These are phyloP conservation scores for Atrina japonica DNA, from an alignment of 2,888 invertebrate species.

Conservation along the genomic window DNA sequence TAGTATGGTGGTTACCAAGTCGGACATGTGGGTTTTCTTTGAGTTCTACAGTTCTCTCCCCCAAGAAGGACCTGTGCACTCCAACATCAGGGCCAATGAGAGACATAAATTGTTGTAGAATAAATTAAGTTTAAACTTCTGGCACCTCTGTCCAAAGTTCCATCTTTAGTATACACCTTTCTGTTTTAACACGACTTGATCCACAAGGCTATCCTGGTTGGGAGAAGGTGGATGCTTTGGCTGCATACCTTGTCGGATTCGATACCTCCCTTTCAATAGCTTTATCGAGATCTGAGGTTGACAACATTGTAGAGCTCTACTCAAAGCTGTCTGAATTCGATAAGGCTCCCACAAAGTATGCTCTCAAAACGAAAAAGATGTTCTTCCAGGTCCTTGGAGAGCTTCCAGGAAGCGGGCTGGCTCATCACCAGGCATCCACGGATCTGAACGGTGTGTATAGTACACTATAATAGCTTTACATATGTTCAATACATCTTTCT, in stretches of 20 bases:
- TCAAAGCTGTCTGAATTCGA: background rate
- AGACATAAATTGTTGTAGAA: too few relatives aligned
- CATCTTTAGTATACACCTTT: too few relatives aligned
- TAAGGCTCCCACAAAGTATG: conserved; percentile 4
- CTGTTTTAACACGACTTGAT: conserved; percentile 13
- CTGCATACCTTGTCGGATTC: conserved; percentile 9
- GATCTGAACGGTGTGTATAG: conserved; percentile 10
- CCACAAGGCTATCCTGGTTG: conserved; percentile 20
- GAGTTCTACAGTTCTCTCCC: too few relatives aligned
- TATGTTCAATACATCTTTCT: too few relatives aligned
- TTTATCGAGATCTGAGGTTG: background rate
- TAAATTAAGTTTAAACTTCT: too few relatives aligned
- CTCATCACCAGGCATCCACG: conserved; percentile 13
- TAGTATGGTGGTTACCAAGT: too few relatives aligned
- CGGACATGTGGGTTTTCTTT: too few relatives aligned
- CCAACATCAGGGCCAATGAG: too few relatives aligned
- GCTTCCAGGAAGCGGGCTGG: conserved; percentile 16
- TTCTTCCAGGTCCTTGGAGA: conserved; percentile 19
- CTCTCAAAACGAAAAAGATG: conserved; percentile 10
- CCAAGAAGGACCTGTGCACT: too few relatives aligned
- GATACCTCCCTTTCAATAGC: background rate
- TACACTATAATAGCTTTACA: too few relatives aligned
- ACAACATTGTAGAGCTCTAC: conserved; percentile 8
- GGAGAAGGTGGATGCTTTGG: conserved; percentile 16
- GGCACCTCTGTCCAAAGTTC: too few relatives aligned